Conservation (phyloP, 2,113 vertebrate species). For the Gopherus evgoodei region DNA sequence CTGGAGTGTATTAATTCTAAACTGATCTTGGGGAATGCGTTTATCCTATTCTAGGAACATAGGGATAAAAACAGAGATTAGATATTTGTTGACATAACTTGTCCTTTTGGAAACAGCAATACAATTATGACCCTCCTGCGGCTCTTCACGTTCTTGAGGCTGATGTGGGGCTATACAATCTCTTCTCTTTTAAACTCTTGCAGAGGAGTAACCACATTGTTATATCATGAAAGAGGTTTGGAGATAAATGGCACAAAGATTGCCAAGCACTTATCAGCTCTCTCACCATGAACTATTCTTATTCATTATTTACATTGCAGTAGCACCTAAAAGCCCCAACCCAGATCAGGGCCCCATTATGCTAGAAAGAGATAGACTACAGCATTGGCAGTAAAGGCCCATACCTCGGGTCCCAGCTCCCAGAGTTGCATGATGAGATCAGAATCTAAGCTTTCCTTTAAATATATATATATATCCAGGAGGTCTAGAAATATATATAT, state of each 20-base stretch:
- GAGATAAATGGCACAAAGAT: background rate
- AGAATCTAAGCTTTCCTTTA: background rate
- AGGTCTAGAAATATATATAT: background rate
- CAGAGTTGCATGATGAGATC: background rate
- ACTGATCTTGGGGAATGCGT: background rate
- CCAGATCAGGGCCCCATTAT: background rate
- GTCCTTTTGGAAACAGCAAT: background rate
- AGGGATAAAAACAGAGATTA: background rate
- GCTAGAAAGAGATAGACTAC: background rate
- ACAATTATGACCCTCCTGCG: background rate
- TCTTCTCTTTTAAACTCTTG: background rate
- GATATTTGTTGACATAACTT: background rate
- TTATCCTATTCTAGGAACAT: slow-evolving; percentile 10
- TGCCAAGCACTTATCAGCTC: background rate
- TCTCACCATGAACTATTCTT: background rate
- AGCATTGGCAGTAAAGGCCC: background rate
- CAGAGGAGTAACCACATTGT: background rate
- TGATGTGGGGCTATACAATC: background rate
- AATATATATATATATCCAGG: too few species aligned
- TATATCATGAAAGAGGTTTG: background rate
- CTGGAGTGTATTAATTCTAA: background rate
- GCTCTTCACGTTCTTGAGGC: background rate
- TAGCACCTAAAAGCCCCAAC: background rate
- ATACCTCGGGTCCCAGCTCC: background rate
- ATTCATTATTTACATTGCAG: background rate